Evolutionary conservation across 1,140 invertebrate genomes (phyloP), one percentile per base, ranked within the genome.

Genomic region (Diachasmimorpha longicaudata): DNA sequence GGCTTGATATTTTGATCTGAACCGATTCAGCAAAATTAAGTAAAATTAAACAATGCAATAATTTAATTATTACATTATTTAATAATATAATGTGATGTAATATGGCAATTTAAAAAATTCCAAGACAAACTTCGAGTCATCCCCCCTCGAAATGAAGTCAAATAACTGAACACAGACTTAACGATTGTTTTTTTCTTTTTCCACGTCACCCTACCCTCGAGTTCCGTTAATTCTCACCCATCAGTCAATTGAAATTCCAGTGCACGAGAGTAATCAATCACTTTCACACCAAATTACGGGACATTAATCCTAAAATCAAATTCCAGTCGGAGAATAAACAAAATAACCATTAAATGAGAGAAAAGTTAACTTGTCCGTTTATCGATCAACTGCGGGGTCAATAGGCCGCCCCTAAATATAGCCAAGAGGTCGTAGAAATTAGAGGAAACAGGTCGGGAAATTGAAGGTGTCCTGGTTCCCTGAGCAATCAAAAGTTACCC

Each of bases 341-440:
- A 39, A 68, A 39, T n/a, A 68, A 68, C 36, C 14, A 68, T 11
- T 1, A 39, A 39, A 39, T 68, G 36, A 68, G 36, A 31, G 9
- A 25, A 23, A 37, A 68, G 31, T 37, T 39, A 39, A 68, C 13
- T 3, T 68, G 36, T 39, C n/a, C 25, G 31, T 25, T 70, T 71
- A 76, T 76, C 52, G 52, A 75, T 36, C 36, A 70, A 16, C 11
- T 67, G n/a, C 37, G 39, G 58, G 74, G 74, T 71, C 74, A 76
- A 76, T 76, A 71, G 69, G 74, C 19, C 68, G 52, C 9, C n/a
- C 70, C 74, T 71, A 76, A 76, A 76, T 66, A 66, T 76, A 76
- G 23, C 55, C n/a, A n/a, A 19, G 55, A 39, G 52, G 74, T 23
- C 74, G 58, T 66, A 25, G 58, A n/a, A 68, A 68, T 68, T 37